phyloP scores from a whole-genome alignment of 2,797 vertebrate genomes.

The Dallia pectoralis region DNA sequence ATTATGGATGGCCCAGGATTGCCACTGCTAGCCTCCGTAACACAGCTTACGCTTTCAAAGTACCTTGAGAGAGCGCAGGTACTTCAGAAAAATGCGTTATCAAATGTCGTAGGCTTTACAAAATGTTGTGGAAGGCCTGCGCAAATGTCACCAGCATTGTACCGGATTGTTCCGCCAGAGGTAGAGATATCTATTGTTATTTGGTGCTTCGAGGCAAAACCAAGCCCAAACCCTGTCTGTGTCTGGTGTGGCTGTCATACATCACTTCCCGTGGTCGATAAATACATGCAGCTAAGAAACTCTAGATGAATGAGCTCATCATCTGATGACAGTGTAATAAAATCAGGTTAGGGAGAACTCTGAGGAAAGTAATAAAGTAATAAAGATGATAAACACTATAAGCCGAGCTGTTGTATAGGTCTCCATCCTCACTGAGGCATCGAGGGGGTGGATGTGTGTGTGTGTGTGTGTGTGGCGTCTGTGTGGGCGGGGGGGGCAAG shows the following conservation, averaged over 20 bases:
- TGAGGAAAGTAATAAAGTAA: slow-evolving; percentile 74
- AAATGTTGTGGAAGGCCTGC: neutral
- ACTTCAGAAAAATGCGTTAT: neutral
- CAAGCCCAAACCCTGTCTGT: slow-evolving; percentile 40
- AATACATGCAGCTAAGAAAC: slow-evolving; percentile 41
- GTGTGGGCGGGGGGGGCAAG: slow-evolving; percentile 3
- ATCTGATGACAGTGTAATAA: slow-evolving; percentile 73
- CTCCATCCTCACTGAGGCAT: too few species aligned
- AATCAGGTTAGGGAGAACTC: slow-evolving; percentile 73
- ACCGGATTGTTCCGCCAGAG: neutral
- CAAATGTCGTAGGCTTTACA: neutral
- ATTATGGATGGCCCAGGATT: slow-evolving; percentile 65
- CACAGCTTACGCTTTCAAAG: neutral
- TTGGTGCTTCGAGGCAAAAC: slow-evolving; percentile 29
- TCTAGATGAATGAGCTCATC: slow-evolving; percentile 67
- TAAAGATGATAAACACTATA: slow-evolving; percentile 72
- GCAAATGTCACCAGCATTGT: neutral
- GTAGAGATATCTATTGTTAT: slow-evolving; percentile 15
- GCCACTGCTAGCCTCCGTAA: slow-evolving; percentile 6
- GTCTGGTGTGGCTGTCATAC: slow-evolving; percentile 44
- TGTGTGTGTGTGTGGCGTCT: slow-evolving; percentile 32
- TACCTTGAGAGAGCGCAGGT: neutral
- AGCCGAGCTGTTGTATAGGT: slow-evolving; percentile 14
- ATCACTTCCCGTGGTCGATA: slow-evolving; percentile 53
- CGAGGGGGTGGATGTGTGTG: neutral